Percentiles rank a stretch among this genome's conserved stretches.
Evolutionary conservation across 2,797 vertebrate genomes (phyloP).

Genomic region (Acestrorhynchus altus): DNA sequence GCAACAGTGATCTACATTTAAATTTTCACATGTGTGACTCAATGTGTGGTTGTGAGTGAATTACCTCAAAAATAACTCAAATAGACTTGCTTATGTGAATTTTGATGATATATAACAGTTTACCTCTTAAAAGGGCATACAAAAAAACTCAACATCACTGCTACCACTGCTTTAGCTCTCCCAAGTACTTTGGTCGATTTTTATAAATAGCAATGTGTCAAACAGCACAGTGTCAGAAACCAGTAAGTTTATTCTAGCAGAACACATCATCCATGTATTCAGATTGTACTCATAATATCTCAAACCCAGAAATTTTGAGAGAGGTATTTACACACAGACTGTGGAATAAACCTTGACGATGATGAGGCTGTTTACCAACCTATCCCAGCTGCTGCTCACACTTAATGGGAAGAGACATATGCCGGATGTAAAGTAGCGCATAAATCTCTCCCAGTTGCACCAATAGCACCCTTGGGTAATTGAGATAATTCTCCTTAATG

Average conservation of each 20-base stretch:
- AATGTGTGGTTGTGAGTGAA: not conserved
- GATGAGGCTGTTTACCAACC: conserved; percentile 71
- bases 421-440: conserved; percentile 72
- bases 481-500: conserved; percentile 53
- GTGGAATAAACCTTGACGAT: conserved; percentile 62
- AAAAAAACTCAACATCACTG: too few species aligned
- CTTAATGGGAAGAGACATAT: conserved; percentile 77
- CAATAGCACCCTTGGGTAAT: conserved; percentile 51
- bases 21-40: not conserved
- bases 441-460: conserved; percentile 65
- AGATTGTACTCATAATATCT: conserved; percentile 14
- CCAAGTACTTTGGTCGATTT: not conserved
- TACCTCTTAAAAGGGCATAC: too few species aligned
- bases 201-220: not conserved
- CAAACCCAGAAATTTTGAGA: conserved; percentile 27
- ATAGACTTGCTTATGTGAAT: too few species aligned
- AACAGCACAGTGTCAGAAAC: not conserved
- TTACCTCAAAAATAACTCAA: not conserved
- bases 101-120: too few species aligned
- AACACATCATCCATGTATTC: not conserved
- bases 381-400: conserved; percentile 73
- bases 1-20: not conserved
- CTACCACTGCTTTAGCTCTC: too few species aligned
- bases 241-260: not conserved
- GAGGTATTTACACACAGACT: conserved; percentile 48